Percentiles rank a stretch among this genome's conserved stretches.
Evolutionary conservation across 2,888 invertebrate species (phyloP).

Genomic region (Hirudinaria manillensis): DNA sequence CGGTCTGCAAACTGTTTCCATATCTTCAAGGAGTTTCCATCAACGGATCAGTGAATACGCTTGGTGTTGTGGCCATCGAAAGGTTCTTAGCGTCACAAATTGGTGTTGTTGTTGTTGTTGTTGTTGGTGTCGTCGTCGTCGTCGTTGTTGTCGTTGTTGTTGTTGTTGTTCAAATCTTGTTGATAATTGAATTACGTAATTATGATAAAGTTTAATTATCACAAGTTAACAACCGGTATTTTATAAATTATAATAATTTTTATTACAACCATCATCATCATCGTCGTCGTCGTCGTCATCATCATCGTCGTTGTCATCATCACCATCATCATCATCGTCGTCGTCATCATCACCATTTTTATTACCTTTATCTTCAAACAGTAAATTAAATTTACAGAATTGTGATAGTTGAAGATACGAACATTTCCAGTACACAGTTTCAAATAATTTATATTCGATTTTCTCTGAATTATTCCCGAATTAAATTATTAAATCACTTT

Average conservation of each 20-base stretch:
- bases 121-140: background rate
- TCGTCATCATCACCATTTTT: constrained; percentile 27
- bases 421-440: too few species aligned
- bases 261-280: constrained; percentile 26
- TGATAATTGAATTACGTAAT: too few species aligned
- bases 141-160: too few species aligned
- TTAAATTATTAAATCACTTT: too few species aligned
- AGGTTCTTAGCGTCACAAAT: constrained; percentile 46
- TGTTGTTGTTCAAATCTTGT: too few species aligned
- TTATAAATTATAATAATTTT: constrained; percentile 24
- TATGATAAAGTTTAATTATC: too few species aligned
- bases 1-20: constrained; percentile 60
- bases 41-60: constrained; percentile 60
- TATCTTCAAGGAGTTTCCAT: constrained; percentile 61
- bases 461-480: too few species aligned
- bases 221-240: too few species aligned
- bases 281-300: constrained; percentile 23
- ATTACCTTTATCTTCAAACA: constrained; percentile 29
- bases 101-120: background rate
- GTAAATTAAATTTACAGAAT: too few species aligned
- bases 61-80: constrained; percentile 60
- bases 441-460: too few species aligned
- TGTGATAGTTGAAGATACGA: too few species aligned
- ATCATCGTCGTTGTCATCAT: constrained; percentile 28
- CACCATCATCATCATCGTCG: constrained; percentile 29